Base-by-base conservation (phyloP, 2,888 invertebrate genomes). In the Drosophila peninsularis region DNA sequence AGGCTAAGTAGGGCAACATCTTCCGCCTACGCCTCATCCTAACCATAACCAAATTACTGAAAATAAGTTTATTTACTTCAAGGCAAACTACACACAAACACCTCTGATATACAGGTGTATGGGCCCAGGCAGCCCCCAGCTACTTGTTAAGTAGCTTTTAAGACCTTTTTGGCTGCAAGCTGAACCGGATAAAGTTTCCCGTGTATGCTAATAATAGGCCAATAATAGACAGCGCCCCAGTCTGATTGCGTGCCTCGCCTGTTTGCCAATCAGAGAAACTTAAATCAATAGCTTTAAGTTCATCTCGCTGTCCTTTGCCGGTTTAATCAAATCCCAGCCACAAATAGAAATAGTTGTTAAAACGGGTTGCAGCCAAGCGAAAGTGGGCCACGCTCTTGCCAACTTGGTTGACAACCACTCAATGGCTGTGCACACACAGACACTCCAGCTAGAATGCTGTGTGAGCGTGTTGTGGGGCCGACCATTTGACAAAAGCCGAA, bases 381-480 rank as follows among this genome's bases (percentile, higher is more conserved):
- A 24, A 54, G 62, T 34, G 30, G 19, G 17, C 61, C 52, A 58
- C 32, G 61, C 41, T 37, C 27, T 49, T 56, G 17, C 21, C 55
- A 30, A 34, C 54, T 61, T 42, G 58, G 66, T 74, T 71, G 71
- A 75, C 75, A 75, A 52, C 56, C 71, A 75, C 60, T 75, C 66
- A 71, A 74, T 55, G 50, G 1, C n/a, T 21, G 54, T 21, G 21
- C 53, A 42, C 37, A 32, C n/a, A 50, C 14, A 21, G 36, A 14
- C 36, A 36, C 50, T 50, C 50, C 7, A 34, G 34, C 19, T 14
- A 19, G n/a, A n/a, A n/a, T n/a, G 37, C 24, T 44, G 53, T 44
- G 53, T 54, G 62, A 71, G 54, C 62, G 63, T 68, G 63, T 39
- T 56, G 41, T 49, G 17, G 41, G n/a, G 47, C 47, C 71, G 61